Percentiles rank a stretch among this genome's conserved stretches.
These are phyloP conservation scores for Pseudococcus longispinus DNA, from an alignment of 2,888 invertebrate species.

Conservation along the genomic window DNA sequence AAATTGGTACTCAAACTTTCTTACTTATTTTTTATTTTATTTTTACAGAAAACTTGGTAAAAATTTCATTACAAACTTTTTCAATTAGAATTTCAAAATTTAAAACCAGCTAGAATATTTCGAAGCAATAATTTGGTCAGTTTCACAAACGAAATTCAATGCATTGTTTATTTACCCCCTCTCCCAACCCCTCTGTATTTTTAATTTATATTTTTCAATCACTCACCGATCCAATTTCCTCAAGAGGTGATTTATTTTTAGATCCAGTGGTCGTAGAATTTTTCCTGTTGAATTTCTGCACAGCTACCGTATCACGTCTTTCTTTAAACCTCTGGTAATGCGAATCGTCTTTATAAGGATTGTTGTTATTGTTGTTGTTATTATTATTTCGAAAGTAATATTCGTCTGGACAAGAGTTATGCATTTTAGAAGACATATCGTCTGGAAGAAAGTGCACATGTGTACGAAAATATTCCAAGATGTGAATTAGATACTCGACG, in stretches of 20 bases:
- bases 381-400: constrained; percentile 31
- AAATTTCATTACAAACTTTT: too few relatives aligned
- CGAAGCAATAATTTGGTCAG: too few relatives aligned
- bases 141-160: too few relatives aligned
- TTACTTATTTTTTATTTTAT: too few relatives aligned
- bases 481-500: not conserved
- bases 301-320: constrained; percentile 41
- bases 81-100: too few relatives aligned
- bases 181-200: too few relatives aligned
- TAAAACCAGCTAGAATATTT: too few relatives aligned
- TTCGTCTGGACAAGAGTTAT: not conserved
- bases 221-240: constrained; percentile 61
- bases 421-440: constrained; percentile 19
- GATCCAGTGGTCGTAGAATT: constrained; percentile 32
- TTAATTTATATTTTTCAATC: constrained; percentile 2
- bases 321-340: constrained; percentile 5
- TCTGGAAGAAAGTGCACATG: not conserved
- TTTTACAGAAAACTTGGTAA: too few relatives aligned
- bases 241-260: constrained; percentile 63
- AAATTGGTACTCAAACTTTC: too few relatives aligned
- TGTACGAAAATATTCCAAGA: not conserved
- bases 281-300: constrained; percentile 46
- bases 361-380: not conserved
- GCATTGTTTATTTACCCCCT: too few relatives aligned
- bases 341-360: constrained; percentile 12